A percentile compares a stretch with the other conserved stretches of the same genome.
phyloP scores from a whole-genome alignment of 2,113 vertebrate genomes.

The Epinephelus fuscoguttatus region DNA sequence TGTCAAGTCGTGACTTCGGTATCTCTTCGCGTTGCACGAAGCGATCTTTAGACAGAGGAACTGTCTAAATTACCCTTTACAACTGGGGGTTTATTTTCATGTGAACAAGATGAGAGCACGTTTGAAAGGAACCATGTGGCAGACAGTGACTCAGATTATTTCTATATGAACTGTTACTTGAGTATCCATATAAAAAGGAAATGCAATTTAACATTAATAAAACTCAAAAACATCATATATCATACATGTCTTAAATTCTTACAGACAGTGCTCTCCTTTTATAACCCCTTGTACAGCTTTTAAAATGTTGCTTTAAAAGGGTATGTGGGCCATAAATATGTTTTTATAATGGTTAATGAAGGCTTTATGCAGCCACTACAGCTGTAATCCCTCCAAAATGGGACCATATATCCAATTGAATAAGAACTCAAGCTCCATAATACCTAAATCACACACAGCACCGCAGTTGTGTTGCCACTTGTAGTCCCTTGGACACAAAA shows the following conservation, averaged over 20 bases:
- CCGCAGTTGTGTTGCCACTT: constrained; percentile 30
- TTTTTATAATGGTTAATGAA: constrained; percentile 61
- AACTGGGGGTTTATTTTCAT: background rate
- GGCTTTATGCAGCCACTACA: constrained; percentile 51
- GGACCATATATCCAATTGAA: constrained; percentile 44
- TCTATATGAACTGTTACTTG: background rate
- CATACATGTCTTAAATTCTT: constrained; percentile 14
- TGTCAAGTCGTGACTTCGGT: constrained; percentile 40
- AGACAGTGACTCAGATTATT: background rate
- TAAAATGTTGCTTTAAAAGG: constrained; percentile 55
- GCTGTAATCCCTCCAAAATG: constrained; percentile 59
- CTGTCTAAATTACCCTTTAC: background rate
- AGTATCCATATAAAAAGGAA: background rate
- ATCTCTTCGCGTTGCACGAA: no score
- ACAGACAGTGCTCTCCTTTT: background rate
- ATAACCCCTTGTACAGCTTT: constrained; percentile 25
- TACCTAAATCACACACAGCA: constrained; percentile 58
- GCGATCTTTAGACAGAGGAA: constrained; percentile 1
- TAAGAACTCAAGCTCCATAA: constrained; percentile 25
- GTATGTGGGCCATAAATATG: constrained; percentile 48
- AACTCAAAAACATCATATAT: constrained; percentile 7
- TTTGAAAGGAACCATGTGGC: background rate
- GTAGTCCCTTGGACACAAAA: constrained; percentile 18
- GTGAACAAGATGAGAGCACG: background rate
- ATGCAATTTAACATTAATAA: background rate